Conservation (phyloP, 1,140 invertebrate genomes). For the Thaumatotibia leucotreta region DNA sequence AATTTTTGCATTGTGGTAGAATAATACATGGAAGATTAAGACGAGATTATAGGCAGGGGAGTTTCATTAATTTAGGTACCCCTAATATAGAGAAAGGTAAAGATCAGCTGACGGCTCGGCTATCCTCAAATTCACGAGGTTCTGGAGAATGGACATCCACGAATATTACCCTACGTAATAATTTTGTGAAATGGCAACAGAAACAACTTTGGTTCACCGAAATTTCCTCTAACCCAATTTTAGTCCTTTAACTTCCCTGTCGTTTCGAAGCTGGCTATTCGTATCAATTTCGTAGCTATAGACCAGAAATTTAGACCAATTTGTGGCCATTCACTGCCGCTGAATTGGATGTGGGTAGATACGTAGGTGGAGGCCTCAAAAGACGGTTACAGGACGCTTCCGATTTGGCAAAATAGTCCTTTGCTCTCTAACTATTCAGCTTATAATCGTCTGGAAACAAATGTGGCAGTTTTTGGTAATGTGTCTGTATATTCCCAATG, state of each 20-base stretch:
- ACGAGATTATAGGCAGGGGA: no score
- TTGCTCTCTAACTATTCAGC: not conserved
- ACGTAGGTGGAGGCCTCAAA: constrained; percentile 6
- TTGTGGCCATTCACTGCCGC: constrained; percentile 5
- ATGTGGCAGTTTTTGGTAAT: not conserved
- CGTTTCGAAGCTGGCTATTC: not conserved
- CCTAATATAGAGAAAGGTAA: no score
- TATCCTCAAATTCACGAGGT: no score
- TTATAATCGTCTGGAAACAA: not conserved
- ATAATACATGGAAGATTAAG: no score
- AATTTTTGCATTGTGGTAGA: no score
- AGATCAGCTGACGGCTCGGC: no score
- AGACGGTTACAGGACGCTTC: not conserved
- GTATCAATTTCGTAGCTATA: not conserved
- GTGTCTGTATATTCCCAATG: not conserved
- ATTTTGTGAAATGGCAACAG: no score
- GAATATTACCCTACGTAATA: no score
- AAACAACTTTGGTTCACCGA: no score
- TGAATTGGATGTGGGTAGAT: constrained; percentile 9
- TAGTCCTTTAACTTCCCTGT: not conserved
- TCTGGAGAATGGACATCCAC: no score
- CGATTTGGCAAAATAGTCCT: not conserved
- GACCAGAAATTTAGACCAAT: constrained; percentile 8
- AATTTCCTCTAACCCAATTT: not conserved
- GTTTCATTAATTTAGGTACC: no score